Percentiles rank a stretch among this genome's conserved stretches.
phyloP scores from a whole-genome alignment of 2,888 invertebrate genomes.

The Tryphoninae sp. region DNA sequence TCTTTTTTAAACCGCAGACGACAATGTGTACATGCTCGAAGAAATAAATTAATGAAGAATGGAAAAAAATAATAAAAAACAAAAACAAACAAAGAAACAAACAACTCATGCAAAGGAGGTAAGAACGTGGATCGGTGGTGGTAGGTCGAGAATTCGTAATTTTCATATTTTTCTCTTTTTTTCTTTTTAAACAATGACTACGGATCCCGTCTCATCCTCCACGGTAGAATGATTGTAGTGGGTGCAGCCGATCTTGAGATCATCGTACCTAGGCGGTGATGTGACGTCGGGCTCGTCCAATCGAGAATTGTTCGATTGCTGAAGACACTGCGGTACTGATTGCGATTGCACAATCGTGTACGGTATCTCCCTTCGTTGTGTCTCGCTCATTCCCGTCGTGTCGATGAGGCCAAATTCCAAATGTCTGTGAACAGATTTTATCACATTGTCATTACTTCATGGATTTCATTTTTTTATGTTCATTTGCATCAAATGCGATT shows the following conservation, averaged over 20 bases:
- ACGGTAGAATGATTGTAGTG: slow-evolving; percentile 77
- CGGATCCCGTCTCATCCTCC: slow-evolving; percentile 81
- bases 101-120: slow-evolving; percentile 62
- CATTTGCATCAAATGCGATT: background rate
- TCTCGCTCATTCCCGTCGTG: slow-evolving; percentile 94
- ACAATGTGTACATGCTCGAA: slow-evolving; percentile 77
- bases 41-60: slow-evolving; percentile 76
- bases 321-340: slow-evolving; percentile 81
- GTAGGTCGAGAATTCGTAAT: slow-evolving; percentile 45
- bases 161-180: slow-evolving; percentile 28
- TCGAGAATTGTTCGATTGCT: slow-evolving; percentile 77
- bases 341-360: slow-evolving; percentile 92
- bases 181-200: slow-evolving; percentile 79
- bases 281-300: slow-evolving; percentile 73
- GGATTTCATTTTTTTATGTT: background rate
- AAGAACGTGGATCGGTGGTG: slow-evolving; percentile 33
- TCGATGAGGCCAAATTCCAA: slow-evolving; percentile 94
- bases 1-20: slow-evolving; percentile 58
- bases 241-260: slow-evolving; percentile 80
- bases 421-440: slow-evolving; percentile 83
- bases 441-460: background rate
- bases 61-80: slow-evolving; percentile 60
- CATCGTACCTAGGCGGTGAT: slow-evolving; percentile 80
- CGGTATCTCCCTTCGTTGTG: slow-evolving; percentile 92
- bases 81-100: slow-evolving; percentile 63